Conservation (phyloP, 2,888 invertebrate species). For the Exephanes ischioxanthus region DNA sequence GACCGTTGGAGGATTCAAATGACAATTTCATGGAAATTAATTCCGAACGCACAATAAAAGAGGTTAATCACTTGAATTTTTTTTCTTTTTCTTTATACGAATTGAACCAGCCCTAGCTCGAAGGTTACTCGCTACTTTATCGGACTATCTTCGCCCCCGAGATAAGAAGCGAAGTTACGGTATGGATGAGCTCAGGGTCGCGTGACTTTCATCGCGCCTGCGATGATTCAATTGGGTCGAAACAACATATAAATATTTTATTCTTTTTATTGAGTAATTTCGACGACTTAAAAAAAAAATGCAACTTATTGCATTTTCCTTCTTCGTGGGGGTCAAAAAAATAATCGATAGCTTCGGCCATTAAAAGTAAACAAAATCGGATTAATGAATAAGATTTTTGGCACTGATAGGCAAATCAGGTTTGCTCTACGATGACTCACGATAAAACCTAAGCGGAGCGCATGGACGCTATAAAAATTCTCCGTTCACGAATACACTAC, state of each 20-base stretch:
- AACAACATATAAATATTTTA: not conserved
- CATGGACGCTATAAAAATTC: slow-evolving; percentile 8
- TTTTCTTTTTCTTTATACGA: not conserved
- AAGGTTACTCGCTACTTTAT: slow-evolving; percentile 8
- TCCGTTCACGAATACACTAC: slow-evolving; percentile 48
- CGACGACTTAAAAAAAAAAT: not conserved
- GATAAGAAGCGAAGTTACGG: slow-evolving; percentile 23
- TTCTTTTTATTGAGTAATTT: too few relatives aligned
- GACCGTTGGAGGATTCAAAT: too few relatives aligned
- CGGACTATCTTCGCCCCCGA: slow-evolving; percentile 1
- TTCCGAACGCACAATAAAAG: too few relatives aligned
- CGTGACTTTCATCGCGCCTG: not conserved
- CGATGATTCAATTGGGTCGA: slow-evolving; percentile 7
- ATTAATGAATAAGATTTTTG: slow-evolving; percentile 45
- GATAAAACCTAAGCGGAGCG: slow-evolving; percentile 27
- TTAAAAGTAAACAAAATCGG: not conserved
- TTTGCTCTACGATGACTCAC: slow-evolving; percentile 51
- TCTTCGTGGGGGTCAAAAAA: not conserved
- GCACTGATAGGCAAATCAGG: slow-evolving; percentile 29
- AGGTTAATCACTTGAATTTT: not conserved
- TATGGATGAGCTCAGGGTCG: not conserved
- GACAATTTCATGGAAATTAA: too few relatives aligned
- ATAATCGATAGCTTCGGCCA: not conserved
- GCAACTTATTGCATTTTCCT: not conserved
- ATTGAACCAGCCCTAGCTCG: not conserved